Conservation (phyloP, 2,888 invertebrate genomes). For the Drosophila testacea region DNA sequence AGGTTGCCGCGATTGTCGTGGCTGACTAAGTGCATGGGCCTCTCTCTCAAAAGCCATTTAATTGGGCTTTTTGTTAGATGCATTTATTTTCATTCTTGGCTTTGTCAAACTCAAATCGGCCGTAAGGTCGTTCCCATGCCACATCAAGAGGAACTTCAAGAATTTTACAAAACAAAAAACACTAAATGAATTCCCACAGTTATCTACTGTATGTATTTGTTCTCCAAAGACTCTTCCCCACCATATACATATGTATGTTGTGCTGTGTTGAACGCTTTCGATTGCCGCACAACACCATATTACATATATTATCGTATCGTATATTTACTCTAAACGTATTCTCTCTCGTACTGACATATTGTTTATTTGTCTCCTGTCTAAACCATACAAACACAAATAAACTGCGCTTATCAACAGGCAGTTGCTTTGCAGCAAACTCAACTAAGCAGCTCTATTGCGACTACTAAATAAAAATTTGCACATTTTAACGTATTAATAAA, state of each 20-base stretch:
- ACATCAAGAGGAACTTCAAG: conserved; percentile 8
- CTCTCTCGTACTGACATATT: conserved; percentile 17
- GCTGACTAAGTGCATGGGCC: conserved; percentile 43
- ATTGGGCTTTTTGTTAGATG: conserved; percentile 54
- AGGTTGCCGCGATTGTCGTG: conserved; percentile 17
- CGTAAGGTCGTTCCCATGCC: conserved; percentile 44
- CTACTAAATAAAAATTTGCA: conserved; percentile 32
- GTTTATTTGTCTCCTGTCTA: conserved; percentile 41
- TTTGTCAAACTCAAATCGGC: conserved; percentile 29
- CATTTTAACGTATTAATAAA: conserved; percentile 50
- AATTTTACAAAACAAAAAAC: conserved; percentile 9
- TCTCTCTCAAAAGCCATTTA: conserved; percentile 66
- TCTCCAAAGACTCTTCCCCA: neutral
- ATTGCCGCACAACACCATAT: neutral
- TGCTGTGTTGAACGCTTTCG: neutral
- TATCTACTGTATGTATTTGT: conserved; percentile 3
- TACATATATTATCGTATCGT: conserved; percentile 7
- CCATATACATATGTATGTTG: neutral
- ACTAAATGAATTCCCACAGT: conserved; percentile 40
- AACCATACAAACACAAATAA: conserved; percentile 31
- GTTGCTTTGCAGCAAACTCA: conserved; percentile 12
- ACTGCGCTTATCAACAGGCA: conserved; percentile 45
- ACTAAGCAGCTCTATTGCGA: conserved; percentile 5
- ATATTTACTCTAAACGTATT: conserved; percentile 7
- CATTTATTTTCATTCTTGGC: conserved; percentile 16